Evolutionary conservation across 2,113 vertebrate genomes (phyloP), one percentile per base, ranked within the genome.

Genomic region (Lepus timidus): DNA sequence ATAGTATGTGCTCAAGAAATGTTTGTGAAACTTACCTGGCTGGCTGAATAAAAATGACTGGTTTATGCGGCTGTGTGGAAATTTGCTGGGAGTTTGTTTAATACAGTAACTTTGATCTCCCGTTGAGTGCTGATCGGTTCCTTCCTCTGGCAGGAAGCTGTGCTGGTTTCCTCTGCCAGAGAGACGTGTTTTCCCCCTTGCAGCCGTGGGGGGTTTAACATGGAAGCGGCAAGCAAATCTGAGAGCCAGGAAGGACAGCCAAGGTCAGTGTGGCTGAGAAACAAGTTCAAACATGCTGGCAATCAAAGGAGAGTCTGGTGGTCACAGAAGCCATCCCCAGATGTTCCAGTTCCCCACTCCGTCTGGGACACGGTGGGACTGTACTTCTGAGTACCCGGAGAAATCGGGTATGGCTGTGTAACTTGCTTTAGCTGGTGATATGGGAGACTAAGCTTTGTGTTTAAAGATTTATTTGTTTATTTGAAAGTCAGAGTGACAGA

Each of bases 91-190:
- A 95, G 8, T 68, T 19, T 74, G n/a, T 86, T 96, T 95, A 90
- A 74, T 83, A 70, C 55, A 14, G 14, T 11, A n/a, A 74, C 76
- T 83, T 75, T 90, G 65, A 83, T 91, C 95, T 96, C 75, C 13
- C 4, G 1, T 44, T 20, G 55, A 97, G 76, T 55, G 80, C 93
- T 49, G 81, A 93, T 51, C 71, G 51, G 12, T 91, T 96, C 92
- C 96, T 96, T 97, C 91, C 95, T 91, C 89, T 90, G 90, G 85
- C 92, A 93, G 95, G 92, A 96, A 96, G 81, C 65, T 23, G 78
- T 22, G 74, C 78, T 73, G 27, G 36, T 64, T 94, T 96, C 87
- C 76, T 68, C 49, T n/a, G 83, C 55, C 90, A 90, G 86, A 65
- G 36, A 85, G 70, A 85, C 44, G 52, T 51, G 68, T n/a, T 58